Base-by-base conservation (phyloP, 2,888 invertebrate species). In the Chironomus tentans region DNA sequence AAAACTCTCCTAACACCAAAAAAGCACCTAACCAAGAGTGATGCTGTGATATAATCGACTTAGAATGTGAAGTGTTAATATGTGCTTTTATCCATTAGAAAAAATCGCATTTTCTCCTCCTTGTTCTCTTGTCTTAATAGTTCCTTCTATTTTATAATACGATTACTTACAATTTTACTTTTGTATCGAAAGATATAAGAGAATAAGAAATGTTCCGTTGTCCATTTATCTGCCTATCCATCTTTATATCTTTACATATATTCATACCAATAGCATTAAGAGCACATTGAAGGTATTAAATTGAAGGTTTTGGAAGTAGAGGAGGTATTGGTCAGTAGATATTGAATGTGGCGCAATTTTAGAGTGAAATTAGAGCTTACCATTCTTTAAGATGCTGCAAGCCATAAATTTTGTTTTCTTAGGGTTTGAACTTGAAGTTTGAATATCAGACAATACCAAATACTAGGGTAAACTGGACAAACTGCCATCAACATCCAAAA, bases 51-150 rank as follows among this genome's bases (percentile, higher is more conserved):
- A 24, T 24, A 71, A 71, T 71, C 71, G 47, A 56, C 15, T 50
- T 56, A 18, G 48, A 56, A 71, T 56, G 71, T 47, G 56, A 56
- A 71, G 71, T 71, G 71, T 71, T 71, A 71, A 71, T 71, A 71
- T 71, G 22, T 71, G 56, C 56, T 71, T 71, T 70, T 70, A 70
- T 56, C 71, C 71, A 56, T 56, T 56, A 56, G 18, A 56, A 18
- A 28, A 56, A 18, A 56, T 56, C 56, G 56, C 56, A 56, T 56
- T 56, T 56, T 18, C 56, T 56, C 18, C 56, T 56, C 18, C 56
- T 56, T 50, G 4, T 50, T 15, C 56, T 18, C 56, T 18, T 56
- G n/a, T 18, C 56, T 38, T 38, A 38, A 38, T 38, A 56, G 18
- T 56, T 56, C 50, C 50, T 56, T 56, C n/a, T 18, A 56, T 7